Evolutionary conservation across 2,888 invertebrate species (phyloP).

Genomic region (Beris chalybata): DNA sequence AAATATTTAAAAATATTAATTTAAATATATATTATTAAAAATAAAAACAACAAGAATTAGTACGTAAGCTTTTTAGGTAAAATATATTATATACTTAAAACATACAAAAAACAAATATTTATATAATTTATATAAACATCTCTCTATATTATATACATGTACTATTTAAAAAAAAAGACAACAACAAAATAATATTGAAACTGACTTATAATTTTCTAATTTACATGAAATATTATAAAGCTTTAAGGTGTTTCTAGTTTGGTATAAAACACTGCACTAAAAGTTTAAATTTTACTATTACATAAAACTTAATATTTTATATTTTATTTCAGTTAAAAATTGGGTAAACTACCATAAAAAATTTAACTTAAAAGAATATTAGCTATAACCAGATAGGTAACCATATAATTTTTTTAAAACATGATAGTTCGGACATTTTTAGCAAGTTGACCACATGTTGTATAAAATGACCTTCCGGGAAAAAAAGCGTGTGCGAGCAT

Average conservation of each 20-base stretch:
- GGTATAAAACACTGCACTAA: background rate
- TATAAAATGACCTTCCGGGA: too few relatives aligned
- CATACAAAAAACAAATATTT: conserved; percentile 30
- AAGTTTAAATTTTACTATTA: too few relatives aligned
- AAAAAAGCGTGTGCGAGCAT: background rate
- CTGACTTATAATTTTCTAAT: conserved; percentile 1
- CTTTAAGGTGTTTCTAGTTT: background rate
- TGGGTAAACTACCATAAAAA: too few relatives aligned
- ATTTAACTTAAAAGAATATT: too few relatives aligned
- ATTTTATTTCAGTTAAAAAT: too few relatives aligned
- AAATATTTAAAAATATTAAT: conserved; percentile 9
- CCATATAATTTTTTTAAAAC: too few relatives aligned
- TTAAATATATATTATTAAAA: conserved; percentile 7
- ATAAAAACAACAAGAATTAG: conserved; percentile 28
- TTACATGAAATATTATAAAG: background rate
- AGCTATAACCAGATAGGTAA: too few relatives aligned
- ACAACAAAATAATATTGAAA: conserved; percentile 11
- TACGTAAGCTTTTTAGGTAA: conserved; percentile 38
- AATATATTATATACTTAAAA: conserved; percentile 32
- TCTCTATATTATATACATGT: conserved; percentile 32
- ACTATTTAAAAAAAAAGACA: conserved; percentile 20
- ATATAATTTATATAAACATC: conserved; percentile 36
- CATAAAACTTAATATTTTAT: too few relatives aligned
- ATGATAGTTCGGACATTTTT: too few relatives aligned
- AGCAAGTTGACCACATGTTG: background rate